Percentiles rank a stretch among this genome's conserved stretches.
These are phyloP conservation scores for Eulemur rufifrons DNA, from an alignment of 2,113 vertebrate genomes.

Conservation along the genomic window DNA sequence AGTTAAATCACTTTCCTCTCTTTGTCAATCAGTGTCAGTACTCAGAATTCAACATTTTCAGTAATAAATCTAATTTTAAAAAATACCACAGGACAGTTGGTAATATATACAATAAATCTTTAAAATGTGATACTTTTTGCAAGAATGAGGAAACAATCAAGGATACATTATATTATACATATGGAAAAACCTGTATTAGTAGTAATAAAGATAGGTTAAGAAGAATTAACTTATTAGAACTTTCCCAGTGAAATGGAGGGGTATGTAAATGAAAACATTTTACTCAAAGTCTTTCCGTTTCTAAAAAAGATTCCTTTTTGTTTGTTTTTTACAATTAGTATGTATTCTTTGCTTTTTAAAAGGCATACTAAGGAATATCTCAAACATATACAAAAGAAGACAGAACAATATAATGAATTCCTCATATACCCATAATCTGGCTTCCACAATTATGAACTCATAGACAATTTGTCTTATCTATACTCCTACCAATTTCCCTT, in stretches of 20 bases:
- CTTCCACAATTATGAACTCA: neutral
- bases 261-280: neutral
- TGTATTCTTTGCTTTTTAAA: neutral
- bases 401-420: neutral
- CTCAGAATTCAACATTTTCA: neutral
- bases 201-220: neutral
- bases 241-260: neutral
- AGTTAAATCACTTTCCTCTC: neutral
- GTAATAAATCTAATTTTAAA: neutral
- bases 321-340: neutral
- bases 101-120: neutral
- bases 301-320: neutral
- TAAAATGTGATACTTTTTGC: neutral
- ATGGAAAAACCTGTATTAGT: neutral
- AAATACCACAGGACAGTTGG: neutral
- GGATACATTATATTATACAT: neutral
- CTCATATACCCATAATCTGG: neutral
- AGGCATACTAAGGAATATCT: neutral
- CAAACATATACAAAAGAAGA: neutral
- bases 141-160: neutral
- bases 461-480: neutral
- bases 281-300: neutral
- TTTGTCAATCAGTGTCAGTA: neutral
- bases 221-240: neutral
- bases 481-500: neutral